A percentile compares a stretch with the other conserved stretches of the same genome.
phyloP scores from a whole-genome alignment of 2,797 vertebrate genomes.

The Morus bassanus region DNA sequence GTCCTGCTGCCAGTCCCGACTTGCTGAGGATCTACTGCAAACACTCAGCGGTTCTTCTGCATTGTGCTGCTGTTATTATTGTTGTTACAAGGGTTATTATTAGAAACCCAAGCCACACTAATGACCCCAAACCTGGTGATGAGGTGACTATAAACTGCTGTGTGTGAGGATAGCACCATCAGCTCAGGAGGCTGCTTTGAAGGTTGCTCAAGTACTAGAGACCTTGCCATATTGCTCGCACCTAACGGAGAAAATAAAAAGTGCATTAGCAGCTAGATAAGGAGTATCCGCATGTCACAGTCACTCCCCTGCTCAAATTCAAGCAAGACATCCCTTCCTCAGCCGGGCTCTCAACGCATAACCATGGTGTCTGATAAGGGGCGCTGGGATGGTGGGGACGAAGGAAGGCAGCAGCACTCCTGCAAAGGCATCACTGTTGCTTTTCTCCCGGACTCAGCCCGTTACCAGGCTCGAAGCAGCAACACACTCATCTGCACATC shows the following conservation, averaged over 20 bases:
- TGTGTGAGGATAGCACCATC: not conserved
- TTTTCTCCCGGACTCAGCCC: not conserved
- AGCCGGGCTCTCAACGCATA: not conserved
- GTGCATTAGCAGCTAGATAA: constrained; percentile 37
- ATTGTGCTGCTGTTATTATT: not conserved
- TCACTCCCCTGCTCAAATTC: not conserved
- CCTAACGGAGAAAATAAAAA: constrained; percentile 25
- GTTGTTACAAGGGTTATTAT: not conserved
- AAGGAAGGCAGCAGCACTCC: not conserved
- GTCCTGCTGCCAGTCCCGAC: not conserved
- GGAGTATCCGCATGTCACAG: not conserved
- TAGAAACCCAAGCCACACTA: not conserved
- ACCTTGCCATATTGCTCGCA: not conserved
- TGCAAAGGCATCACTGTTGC: not conserved
- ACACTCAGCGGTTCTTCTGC: not conserved
- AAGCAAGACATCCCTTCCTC: not conserved
- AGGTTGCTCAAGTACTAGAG: not conserved
- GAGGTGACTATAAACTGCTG: not conserved
- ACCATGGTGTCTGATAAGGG: not conserved
- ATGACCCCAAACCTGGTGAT: not conserved
- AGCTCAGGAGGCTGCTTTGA: not conserved
- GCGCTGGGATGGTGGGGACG: not conserved
- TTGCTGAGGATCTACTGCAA: not conserved
- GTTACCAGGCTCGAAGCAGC: not conserved
- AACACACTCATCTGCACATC: not conserved